Evolutionary conservation across 2,797 vertebrate genomes (phyloP).

Genomic region (Florisuga fusca): DNA sequence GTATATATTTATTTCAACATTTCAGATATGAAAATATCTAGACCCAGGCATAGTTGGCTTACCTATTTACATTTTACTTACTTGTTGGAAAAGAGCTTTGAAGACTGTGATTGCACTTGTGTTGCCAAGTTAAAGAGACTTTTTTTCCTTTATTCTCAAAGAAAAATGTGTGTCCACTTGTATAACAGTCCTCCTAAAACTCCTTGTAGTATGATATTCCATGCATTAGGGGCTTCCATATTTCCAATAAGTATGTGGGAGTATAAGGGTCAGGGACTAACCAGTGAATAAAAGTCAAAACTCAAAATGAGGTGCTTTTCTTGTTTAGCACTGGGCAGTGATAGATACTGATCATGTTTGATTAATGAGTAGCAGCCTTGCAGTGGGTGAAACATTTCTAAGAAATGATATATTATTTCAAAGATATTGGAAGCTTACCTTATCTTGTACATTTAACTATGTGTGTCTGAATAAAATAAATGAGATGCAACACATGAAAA

Average conservation of each 20-base stretch:
- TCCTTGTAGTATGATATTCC: neutral
- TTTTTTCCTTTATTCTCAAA: neutral
- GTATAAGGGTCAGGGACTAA: slow-evolving; percentile 77
- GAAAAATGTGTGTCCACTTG: neutral
- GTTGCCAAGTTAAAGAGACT: slow-evolving; percentile 16
- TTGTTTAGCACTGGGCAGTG: slow-evolving; percentile 75
- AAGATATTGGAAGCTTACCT: slow-evolving; percentile 80
- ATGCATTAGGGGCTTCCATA: neutral
- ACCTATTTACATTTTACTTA: slow-evolving; percentile 24
- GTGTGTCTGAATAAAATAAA: slow-evolving; percentile 86
- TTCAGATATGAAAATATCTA: neutral
- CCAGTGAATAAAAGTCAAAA: slow-evolving; percentile 80
- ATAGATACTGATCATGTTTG: slow-evolving; percentile 87
- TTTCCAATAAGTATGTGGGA: slow-evolving; percentile 60
- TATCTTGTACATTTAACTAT: slow-evolving; percentile 84
- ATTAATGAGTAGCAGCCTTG: slow-evolving; percentile 87
- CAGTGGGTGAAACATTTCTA: slow-evolving; percentile 82
- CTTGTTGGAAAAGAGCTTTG: neutral
- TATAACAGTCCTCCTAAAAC: neutral
- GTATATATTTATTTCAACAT: slow-evolving; percentile 8
- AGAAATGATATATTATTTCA: slow-evolving; percentile 90
- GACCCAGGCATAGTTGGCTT: slow-evolving; percentile 13
- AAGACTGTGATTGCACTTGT: slow-evolving; percentile 36
- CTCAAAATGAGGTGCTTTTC: slow-evolving; percentile 78
- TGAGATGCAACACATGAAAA: slow-evolving; percentile 89